These are phyloP conservation scores for Chlorops oryzae DNA, from an alignment of 1,140 invertebrate species.

Conservation along the genomic window DNA sequence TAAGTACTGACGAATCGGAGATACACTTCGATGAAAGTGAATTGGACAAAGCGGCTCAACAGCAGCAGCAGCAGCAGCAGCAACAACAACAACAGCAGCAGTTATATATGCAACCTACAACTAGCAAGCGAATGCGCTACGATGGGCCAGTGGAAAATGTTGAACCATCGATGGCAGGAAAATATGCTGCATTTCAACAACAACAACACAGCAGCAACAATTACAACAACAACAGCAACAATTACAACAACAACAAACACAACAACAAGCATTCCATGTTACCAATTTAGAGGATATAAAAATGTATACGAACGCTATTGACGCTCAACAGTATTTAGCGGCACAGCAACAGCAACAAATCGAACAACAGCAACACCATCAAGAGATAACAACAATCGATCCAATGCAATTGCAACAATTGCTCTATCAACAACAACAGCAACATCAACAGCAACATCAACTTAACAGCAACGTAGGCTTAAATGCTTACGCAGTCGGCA, in stretches of 20 bases:
- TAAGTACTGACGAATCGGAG: conserved; percentile 30
- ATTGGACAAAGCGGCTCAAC: conserved; percentile 30
- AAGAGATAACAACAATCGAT: conserved; percentile 34
- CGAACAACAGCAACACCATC: too few species aligned
- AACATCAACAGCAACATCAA: conserved; percentile 29
- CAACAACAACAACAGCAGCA: conserved; percentile 16
- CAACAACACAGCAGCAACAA: conserved; percentile 21
- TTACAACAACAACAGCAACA: conserved; percentile 19
- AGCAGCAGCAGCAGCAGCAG: conserved; percentile 18
- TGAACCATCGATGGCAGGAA: conserved; percentile 1
- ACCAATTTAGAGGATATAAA: conserved; percentile 17
- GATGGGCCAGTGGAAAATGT: conserved; percentile 20
- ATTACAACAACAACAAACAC: conserved; percentile 17
- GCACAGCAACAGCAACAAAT: conserved; percentile 23
- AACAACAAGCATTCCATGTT: conserved; percentile 11
- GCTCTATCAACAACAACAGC: conserved; percentile 38
- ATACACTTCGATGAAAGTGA: conserved; percentile 39
- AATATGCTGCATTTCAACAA: conserved; percentile 16
- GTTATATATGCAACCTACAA: conserved; percentile 13
- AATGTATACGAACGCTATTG: conserved; percentile 18
- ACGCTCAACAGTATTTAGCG: not conserved
- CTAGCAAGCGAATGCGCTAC: conserved; percentile 33
- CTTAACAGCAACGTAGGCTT: conserved; percentile 8
- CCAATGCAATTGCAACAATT: conserved; percentile 38
- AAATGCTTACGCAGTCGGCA: conserved; percentile 1